Conservation (phyloP, 2,888 invertebrate species). For the Sphecodes monilicornis region DNA sequence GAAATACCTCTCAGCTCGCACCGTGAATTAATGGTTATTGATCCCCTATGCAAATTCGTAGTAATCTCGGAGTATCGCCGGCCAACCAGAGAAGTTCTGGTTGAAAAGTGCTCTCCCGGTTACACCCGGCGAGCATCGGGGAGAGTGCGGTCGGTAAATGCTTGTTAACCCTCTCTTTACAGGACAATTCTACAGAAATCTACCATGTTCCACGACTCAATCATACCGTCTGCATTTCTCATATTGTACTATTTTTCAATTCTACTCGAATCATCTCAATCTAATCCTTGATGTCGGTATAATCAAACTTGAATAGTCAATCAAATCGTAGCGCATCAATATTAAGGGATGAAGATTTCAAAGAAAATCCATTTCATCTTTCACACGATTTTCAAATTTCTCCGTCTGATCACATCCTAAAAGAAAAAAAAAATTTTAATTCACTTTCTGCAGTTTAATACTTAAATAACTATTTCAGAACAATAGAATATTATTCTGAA, state of each 20-base stretch:
- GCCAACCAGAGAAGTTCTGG: conserved; percentile 25
- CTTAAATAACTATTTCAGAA: too few species aligned
- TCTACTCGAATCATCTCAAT: not conserved
- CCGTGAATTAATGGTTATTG: conserved; percentile 57
- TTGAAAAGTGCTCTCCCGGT: conserved; percentile 13
- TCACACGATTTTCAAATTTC: not conserved
- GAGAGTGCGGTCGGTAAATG: conserved; percentile 14
- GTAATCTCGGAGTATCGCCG: conserved; percentile 41
- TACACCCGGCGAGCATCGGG: not conserved
- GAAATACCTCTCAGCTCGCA: conserved; percentile 39
- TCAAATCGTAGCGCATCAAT: not conserved
- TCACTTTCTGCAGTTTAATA: not conserved
- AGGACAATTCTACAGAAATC: conserved; percentile 1
- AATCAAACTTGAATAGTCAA: not conserved
- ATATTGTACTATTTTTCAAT: not conserved
- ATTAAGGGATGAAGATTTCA: not conserved
- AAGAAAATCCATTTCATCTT: too few species aligned
- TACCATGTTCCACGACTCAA: not conserved
- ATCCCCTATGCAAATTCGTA: conserved; percentile 56
- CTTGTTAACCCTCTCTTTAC: not conserved
- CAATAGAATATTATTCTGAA: too few species aligned
- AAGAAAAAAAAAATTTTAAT: not conserved
- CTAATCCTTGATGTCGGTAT: not conserved
- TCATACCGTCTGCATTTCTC: not conserved
- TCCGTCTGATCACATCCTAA: not conserved